Base-by-base conservation (phyloP, 2,797 vertebrate genomes). In the Pelobates cultripes region DNA sequence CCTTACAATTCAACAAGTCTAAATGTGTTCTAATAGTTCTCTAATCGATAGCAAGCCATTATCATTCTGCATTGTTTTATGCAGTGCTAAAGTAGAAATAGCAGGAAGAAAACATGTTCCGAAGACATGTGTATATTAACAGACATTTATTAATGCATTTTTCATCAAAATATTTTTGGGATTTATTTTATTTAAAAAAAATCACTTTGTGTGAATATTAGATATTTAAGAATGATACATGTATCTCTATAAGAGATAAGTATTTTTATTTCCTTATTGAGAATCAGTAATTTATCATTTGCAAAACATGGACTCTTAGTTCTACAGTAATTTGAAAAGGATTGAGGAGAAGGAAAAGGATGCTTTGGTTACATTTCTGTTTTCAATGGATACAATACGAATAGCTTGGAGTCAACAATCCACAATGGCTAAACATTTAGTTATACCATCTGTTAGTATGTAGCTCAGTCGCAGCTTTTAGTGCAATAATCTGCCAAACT, bases 101-200 rank as follows among this genome's bases (percentile, higher is more conserved):
- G 28, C 28, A 28, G 28, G 42, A 77, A 53, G 10, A 43, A 42
- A 4, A 68, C 61, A 47, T 57, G 4, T 7, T 42, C 63, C 10
- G 15, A 53, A 8, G 43, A 53, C n/a, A 10, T 4, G 17, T 43
- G 75, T 43, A 68, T 43, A 55, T 17, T 41, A 43, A 43, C 7
- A 10, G 47, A 68, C 8, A 42, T 77, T 77, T 77, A 77, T 68
- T 69, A 14, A 77, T 68, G 8, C n/a, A 9, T 7, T 12, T 64
- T 2, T 3, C 13, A 2, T 57, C 14, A 7, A 51, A 51, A 10
- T 51, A 51, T 51, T 51, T 51, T 6, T 51, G 47, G 28, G 10
- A 5, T 64, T 64, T 64, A 14, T 64, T 64, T 17, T n/a, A 64
- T 64, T 64, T 28, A 1, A 64, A 64, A 64, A 7, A 14, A 45